Evolutionary conservation across 2,797 vertebrate species (phyloP).

Genomic region (Gorsachius magnificus): DNA sequence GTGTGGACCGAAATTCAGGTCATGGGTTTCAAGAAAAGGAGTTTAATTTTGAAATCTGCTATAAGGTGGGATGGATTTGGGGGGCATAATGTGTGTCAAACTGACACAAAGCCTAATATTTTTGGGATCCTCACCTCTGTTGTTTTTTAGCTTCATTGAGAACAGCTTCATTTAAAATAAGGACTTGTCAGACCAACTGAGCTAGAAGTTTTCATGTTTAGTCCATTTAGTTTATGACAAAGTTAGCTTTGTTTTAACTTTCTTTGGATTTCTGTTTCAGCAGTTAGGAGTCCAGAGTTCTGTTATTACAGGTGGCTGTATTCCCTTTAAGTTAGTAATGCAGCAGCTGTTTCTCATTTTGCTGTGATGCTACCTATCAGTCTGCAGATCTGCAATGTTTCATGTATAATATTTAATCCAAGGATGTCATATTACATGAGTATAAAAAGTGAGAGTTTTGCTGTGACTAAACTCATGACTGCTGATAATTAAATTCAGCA

Average conservation of each 20-base stretch:
- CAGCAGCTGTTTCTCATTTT: not conserved
- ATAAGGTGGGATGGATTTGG: not conserved
- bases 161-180: not conserved
- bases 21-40: not conserved
- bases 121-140: not conserved
- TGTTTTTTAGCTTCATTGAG: not conserved
- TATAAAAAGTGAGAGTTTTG: not conserved
- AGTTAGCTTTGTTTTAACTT: not conserved
- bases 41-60: not conserved
- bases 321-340: not conserved
- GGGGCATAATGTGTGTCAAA: not conserved
- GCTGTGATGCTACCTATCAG: not conserved
- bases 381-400: not conserved
- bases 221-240: not conserved
- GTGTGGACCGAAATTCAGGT: not conserved
- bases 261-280: not conserved
- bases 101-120: not conserved
- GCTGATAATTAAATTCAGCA: not conserved
- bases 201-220: not conserved
- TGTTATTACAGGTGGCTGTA: not conserved
- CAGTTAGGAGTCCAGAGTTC: not conserved
- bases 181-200: not conserved
- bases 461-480: not conserved
- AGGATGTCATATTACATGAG: not conserved
- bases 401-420: not conserved